A percentile compares a stretch with the other conserved stretches of the same genome.
phyloP scores from a whole-genome alignment of 2,888 invertebrate genomes.

The Parthenolecanium corni region DNA sequence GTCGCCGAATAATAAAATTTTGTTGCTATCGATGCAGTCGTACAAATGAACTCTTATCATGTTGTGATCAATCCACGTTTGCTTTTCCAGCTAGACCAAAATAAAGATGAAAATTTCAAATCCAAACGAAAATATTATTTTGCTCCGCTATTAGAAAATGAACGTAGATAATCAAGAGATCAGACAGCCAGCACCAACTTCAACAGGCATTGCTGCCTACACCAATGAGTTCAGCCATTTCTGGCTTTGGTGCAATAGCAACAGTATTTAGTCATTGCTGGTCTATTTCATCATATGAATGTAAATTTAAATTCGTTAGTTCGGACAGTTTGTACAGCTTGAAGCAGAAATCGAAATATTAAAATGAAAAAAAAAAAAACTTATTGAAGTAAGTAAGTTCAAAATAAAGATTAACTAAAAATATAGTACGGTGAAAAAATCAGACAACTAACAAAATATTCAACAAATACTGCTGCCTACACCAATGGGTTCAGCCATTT shows the following conservation, averaged over 20 bases:
- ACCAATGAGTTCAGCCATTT: conserved; percentile 43
- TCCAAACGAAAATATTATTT: neutral
- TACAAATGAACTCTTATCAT: neutral
- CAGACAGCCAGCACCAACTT: conserved; percentile 3
- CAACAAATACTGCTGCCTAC: conserved; percentile 31
- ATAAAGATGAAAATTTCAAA: too few species aligned
- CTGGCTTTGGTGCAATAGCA: conserved; percentile 34
- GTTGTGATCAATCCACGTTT: conserved; percentile 7
- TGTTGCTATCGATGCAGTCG: conserved; percentile 5
- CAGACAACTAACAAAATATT: neutral
- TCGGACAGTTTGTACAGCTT: too few species aligned
- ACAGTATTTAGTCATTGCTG: conserved; percentile 2
- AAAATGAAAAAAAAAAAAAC: too few species aligned
- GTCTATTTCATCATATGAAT: too few species aligned
- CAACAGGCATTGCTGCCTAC: conserved; percentile 32
- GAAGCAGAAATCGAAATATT: too few species aligned
- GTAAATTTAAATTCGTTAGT: neutral
- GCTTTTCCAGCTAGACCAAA: conserved; percentile 8
- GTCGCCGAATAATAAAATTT: conserved; percentile 3
- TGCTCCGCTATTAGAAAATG: too few species aligned
- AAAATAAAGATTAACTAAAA: neutral
- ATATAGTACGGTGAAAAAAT: neutral
- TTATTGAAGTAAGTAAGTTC: too few species aligned
- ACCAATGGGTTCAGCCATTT: conserved; percentile 43
- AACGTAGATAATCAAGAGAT: too few species aligned